Conservation (phyloP, 1,140 invertebrate species). For the Drosophila lini region DNA sequence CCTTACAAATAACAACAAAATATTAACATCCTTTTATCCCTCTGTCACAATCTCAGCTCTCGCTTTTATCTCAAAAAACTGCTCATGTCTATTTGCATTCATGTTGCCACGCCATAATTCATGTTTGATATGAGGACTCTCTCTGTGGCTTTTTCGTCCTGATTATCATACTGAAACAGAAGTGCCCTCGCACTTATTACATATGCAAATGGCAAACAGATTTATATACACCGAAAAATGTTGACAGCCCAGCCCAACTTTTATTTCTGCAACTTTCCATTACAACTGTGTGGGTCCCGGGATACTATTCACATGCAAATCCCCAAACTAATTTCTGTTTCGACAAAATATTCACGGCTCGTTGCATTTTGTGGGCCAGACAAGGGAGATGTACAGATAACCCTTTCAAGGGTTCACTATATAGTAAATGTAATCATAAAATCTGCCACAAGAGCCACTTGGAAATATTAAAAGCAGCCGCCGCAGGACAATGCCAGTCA, state of each 20-base stretch:
- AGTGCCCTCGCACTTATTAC: constrained; percentile 66
- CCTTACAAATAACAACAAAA: neutral
- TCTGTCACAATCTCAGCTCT: neutral
- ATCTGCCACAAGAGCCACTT: constrained; percentile 73
- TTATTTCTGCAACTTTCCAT: constrained; percentile 60
- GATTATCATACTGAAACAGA: constrained; percentile 63
- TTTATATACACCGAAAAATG: constrained; percentile 53
- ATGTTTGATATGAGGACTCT: constrained; percentile 37
- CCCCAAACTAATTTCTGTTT: constrained; percentile 80
- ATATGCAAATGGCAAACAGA: constrained; percentile 79
- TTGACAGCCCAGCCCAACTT: constrained; percentile 49
- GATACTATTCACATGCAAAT: constrained; percentile 75
- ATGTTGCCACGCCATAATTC: constrained; percentile 46
- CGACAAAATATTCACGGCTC: constrained; percentile 69
- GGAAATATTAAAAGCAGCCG: constrained; percentile 73
- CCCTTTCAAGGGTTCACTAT: constrained; percentile 48
- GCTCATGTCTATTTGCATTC: constrained; percentile 39
- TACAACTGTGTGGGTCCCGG: constrained; percentile 8
- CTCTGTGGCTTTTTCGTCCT: constrained; percentile 20
- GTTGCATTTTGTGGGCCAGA: constrained; percentile 51
- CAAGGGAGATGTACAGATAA: constrained; percentile 19
- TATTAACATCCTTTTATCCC: neutral
- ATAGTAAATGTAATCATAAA: constrained; percentile 45
- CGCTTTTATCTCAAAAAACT: constrained; percentile 5
- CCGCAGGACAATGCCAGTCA: constrained; percentile 47